Conservation (phyloP, 1,140 invertebrate species). For the Coelopa frigida region DNA sequence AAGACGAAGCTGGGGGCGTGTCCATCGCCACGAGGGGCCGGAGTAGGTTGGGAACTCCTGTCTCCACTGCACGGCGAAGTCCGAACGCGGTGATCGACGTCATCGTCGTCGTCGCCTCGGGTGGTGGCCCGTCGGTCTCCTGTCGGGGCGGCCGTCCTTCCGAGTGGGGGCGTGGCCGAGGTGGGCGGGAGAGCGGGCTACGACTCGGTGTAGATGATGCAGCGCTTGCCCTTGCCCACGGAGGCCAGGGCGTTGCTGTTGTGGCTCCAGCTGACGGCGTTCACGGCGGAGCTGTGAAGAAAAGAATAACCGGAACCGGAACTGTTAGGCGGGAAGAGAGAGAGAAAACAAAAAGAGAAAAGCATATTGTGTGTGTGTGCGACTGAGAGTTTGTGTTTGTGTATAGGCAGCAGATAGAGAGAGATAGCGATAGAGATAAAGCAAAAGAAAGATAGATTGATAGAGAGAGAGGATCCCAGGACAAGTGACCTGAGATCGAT, state of each 20-base stretch:
- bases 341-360: neutral
- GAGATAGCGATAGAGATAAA: conserved; percentile 9
- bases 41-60: no score
- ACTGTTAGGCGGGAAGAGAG: conserved; percentile 18
- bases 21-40: no score
- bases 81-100: no score
- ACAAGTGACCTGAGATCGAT: no score
- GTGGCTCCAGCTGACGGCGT: conserved; percentile 87
- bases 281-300: conserved; percentile 68
- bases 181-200: conserved; percentile 23
- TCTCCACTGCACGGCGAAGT: no score
- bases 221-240: conserved; percentile 78
- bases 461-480: no score
- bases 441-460: conserved; percentile 10
- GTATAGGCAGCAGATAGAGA: conserved; percentile 4
- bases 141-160: no score
- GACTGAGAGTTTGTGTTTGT: neutral
- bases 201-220: conserved; percentile 74
- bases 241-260: conserved; percentile 76
- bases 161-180: neutral
- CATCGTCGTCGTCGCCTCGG: no score
- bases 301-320: conserved; percentile 29
- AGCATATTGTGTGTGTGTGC: neutral
- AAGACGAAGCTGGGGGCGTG: no score
- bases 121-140: no score